phyloP scores from a whole-genome alignment of 2,888 invertebrate species.

The Tachina grossa region DNA sequence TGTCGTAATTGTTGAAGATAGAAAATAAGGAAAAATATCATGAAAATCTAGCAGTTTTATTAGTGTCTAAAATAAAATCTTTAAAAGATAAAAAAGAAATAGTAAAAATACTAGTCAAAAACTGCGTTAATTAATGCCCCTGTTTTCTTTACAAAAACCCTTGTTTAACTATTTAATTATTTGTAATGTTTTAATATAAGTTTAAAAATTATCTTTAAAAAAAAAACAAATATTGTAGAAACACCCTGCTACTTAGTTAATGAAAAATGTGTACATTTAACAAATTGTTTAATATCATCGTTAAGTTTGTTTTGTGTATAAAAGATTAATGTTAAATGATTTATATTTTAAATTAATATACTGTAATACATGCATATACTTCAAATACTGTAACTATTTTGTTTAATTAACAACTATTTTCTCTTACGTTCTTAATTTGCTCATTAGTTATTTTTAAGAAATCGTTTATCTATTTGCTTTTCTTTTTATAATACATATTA shows the following conservation, averaged over 20 bases:
- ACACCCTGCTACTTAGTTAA: constrained; percentile 16
- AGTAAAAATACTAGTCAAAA: constrained; percentile 67
- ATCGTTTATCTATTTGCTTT: background rate
- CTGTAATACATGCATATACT: background rate
- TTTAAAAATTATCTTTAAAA: background rate
- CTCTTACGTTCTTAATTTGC: constrained; percentile 5
- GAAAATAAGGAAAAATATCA: constrained; percentile 1
- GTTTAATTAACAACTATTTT: background rate
- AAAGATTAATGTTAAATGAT: constrained; percentile 26
- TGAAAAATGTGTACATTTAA: constrained; percentile 13
- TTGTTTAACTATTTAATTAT: constrained; percentile 17
- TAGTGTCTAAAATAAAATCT: constrained; percentile 53
- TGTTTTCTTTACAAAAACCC: constrained; percentile 26
- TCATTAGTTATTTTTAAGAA: constrained; percentile 26
- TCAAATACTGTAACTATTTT: background rate
- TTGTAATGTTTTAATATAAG: constrained; percentile 41
- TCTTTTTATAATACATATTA: background rate
- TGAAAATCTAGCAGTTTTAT: constrained; percentile 56
- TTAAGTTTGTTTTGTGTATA: constrained; percentile 49
- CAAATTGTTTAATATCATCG: constrained; percentile 45
- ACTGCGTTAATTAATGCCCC: constrained; percentile 50
- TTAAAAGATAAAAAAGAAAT: constrained; percentile 57
- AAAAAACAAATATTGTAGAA: constrained; percentile 16
- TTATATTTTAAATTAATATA: constrained; percentile 10
- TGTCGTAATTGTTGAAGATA: constrained; percentile 61